Evolutionary conservation across 1,140 invertebrate genomes (phyloP), one percentile per base, ranked within the genome.

Genomic region (Archegozetes longisetosus): DNA sequence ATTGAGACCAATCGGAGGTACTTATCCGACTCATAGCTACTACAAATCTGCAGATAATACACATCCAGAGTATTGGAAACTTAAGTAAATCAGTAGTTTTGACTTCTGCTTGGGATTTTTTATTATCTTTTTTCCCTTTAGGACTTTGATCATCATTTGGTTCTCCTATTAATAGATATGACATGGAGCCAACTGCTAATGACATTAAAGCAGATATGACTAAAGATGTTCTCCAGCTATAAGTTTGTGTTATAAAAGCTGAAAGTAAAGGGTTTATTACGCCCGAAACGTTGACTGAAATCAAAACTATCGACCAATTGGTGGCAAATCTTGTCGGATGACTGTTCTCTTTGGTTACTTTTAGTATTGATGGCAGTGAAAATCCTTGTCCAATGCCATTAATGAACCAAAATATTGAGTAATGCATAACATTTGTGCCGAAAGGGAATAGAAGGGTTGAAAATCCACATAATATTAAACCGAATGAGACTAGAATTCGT

Each of bases 291-390:
- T 58, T 58, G n/a, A 58, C 57, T 1, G 57, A 40, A 1, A 47
- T 51, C 25, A 58, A 22, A 6, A 58, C 57, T 27, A 58, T 27
- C 24, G 57, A 58, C 57, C 57, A 58, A n/a, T 58, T 58, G 24
- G 57, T 51, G 52, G 57, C 57, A 22, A 58, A 58, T 2, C 46
- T 58, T 13, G 52, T 49, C 17, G 17, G 4, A 4, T 24, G 20
- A 46, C 57, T 58, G n/a, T 50, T 26, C 4, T 58, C 12, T 32
- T 51, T 49, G 1, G 51, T 53, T 17, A 58, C n/a, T 17, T 47
- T 20, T 23, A 58, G 1, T 3, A 47, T 24, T 9, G 48, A 23
- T 20, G 57, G 57, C 47, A 58, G 27, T 51, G 17, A 13, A 12
- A 58, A 26, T 2, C 57, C 57, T 22, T 58, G 57, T 14, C 57